Evolutionary conservation across 2,797 vertebrate species (phyloP), one percentile per base, ranked within the genome.

Genomic region (Gephyroberyx darwinii): DNA sequence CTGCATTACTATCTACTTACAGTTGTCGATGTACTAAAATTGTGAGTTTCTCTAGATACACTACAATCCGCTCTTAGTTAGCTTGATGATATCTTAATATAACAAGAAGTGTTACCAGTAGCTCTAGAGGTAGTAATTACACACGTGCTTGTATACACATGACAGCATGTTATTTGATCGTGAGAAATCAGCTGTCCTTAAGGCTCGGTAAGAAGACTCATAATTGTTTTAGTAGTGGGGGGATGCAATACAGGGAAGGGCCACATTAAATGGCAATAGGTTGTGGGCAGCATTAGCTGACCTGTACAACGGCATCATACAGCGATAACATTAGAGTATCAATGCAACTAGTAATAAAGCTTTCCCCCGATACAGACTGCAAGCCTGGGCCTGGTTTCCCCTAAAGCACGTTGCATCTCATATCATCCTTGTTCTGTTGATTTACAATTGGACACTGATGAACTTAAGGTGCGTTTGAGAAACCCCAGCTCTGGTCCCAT

Each of bases 61-160:
- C 80, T 77, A 78, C 53, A 62, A 65, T 76, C 70, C 10, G 59
- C 72, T 76, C 33, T 69, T 63, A 66, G 66, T 71, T 41, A 63
- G 57, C 7, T 26, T 74, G 41, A 66, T 65, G 51, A 70, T 76
- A 64, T 75, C 17, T 56, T 57, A 67, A 48, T 78, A 73, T 67
- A 71, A 69, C 83, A 65, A 58, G 66, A 73, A 57, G 37, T 62
- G 56, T 80, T 86, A 69, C 77, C 71, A 80, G 79, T 80, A 85
- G 88, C 78, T 86, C 86, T 87, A 89, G 92, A 93, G 91, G 90
- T 93, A 92, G 91, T 85, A 91, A 84, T 86, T 89, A 90, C 88
- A 92, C 82, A 87, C 84, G 80, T 90, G 78, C 20, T 62, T 74
- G 62, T 83, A 65, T 83, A 86, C 69, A 80, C 48, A 64, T 65